Base-by-base conservation (phyloP, 2,113 vertebrate species). In the Limanda limanda region DNA sequence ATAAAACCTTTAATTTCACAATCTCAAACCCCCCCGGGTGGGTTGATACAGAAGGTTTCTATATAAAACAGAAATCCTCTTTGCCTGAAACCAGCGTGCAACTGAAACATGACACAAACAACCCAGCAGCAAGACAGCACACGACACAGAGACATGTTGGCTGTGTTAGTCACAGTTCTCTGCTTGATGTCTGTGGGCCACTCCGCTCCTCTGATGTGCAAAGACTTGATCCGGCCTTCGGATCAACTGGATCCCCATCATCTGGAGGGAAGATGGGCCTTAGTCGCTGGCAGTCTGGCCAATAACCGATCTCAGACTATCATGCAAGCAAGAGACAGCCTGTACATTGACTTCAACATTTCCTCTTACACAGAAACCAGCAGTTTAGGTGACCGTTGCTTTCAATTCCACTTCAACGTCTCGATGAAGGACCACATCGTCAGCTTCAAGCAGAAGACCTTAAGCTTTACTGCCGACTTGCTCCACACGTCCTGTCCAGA, bases 121-220 rank as follows among this genome's bases (percentile, higher is more conserved):
- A 31, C 18, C 20, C 1, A 40, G 20, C 9, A 37, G 11, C 18
- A 18, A 7, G 3, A 42, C 14, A 45, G 3, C 3, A 27, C 27
- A 23, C 0, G 2, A 13, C 2, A 2, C 5, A 61, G 2, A 51
- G 21, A 12, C 10, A 74, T 85, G 69, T 60, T 48, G 8, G 61
- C 35, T 61, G 52, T 4, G 6, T 60, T 60, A 18, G 40, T 61
- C 10, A 5, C 60, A 13, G 20, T 64, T 3, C 23, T 87, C 57
- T 76, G 67, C 31, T 25, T 72, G 51, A 12, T 54, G 10, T 25
- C 78, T 47, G 5, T 71, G 69, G 66, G 74, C 75, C 54, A 5
- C 2, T 74, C 83, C n/a, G 80, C 81, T 74, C 81, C 88, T 35
- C 21, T 75, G 56, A 4, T 52, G 18, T 91, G 90, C 15, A 52